phyloP scores from a whole-genome alignment of 2,113 vertebrate genomes.

The Helogale parvula region DNA sequence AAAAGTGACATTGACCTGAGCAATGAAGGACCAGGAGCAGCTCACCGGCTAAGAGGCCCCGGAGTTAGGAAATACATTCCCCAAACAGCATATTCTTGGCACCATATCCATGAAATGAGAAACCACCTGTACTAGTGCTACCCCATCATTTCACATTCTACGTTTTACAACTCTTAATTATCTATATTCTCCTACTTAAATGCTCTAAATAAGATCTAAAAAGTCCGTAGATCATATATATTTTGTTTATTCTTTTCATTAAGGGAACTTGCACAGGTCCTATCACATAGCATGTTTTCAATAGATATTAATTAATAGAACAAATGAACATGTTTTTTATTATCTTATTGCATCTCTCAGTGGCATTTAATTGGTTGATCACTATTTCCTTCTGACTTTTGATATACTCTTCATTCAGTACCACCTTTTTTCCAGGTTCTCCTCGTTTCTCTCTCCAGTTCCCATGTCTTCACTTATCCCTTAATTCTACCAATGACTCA shows the following conservation, averaged over 20 bases:
- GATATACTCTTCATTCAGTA: not conserved
- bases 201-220: not conserved
- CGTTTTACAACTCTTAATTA: not conserved
- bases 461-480: not conserved
- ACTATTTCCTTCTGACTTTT: not conserved
- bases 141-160: not conserved
- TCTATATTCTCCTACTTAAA: not conserved
- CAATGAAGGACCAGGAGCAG: not conserved
- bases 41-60: not conserved
- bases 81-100: not conserved
- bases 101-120: not conserved
- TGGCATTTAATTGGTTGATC: not conserved
- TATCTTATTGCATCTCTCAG: not conserved
- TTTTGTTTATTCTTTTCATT: not conserved
- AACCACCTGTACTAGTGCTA: not conserved
- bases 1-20: not conserved
- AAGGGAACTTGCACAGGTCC: not conserved
- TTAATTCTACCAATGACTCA: not conserved
- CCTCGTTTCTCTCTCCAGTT: not conserved
- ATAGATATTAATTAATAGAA: not conserved
- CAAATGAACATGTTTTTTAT: not conserved
- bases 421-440: not conserved
- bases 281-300: not conserved
- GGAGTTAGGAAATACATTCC: not conserved
- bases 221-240: not conserved